Percentiles rank a stretch among this genome's conserved stretches.
Evolutionary conservation across 2,888 invertebrate genomes (phyloP).

Genomic region (Chydorus sphaericus): DNA sequence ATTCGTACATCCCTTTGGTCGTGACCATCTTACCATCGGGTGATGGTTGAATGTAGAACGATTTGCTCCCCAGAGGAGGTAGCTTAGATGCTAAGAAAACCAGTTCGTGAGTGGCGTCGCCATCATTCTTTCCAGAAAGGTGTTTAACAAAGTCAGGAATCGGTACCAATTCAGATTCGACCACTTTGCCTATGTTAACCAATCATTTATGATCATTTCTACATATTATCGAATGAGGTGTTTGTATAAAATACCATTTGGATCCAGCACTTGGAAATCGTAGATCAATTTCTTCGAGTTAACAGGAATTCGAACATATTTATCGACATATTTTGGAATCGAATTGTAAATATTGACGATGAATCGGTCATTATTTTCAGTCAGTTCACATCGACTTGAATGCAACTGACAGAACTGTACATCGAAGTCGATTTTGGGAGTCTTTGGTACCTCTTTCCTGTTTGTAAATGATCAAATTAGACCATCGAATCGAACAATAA

Average conservation of each 20-base stretch:
- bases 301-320: constrained; percentile 39
- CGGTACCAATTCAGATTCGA: constrained; percentile 34
- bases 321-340: constrained; percentile 38
- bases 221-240: too few species aligned
- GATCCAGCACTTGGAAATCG: constrained; percentile 47
- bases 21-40: background rate
- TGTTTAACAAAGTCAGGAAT: constrained; percentile 39
- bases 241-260: constrained; percentile 39
- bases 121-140: constrained; percentile 46
- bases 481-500: too few species aligned
- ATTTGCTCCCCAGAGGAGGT: constrained; percentile 47
- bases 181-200: constrained; percentile 18
- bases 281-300: constrained; percentile 16
- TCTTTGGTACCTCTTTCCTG: constrained; percentile 21
- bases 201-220: background rate
- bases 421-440: background rate
- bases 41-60: constrained; percentile 37
- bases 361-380: constrained; percentile 45
- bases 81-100: constrained; percentile 47
- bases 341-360: constrained; percentile 71
- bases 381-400: constrained; percentile 54
- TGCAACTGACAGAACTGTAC: constrained; percentile 46
- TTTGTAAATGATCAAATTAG: too few species aligned
- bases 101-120: constrained; percentile 35
- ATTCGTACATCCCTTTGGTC: background rate